Evolutionary conservation across 2,888 invertebrate genomes (phyloP).

Genomic region (Hetaerina titia): DNA sequence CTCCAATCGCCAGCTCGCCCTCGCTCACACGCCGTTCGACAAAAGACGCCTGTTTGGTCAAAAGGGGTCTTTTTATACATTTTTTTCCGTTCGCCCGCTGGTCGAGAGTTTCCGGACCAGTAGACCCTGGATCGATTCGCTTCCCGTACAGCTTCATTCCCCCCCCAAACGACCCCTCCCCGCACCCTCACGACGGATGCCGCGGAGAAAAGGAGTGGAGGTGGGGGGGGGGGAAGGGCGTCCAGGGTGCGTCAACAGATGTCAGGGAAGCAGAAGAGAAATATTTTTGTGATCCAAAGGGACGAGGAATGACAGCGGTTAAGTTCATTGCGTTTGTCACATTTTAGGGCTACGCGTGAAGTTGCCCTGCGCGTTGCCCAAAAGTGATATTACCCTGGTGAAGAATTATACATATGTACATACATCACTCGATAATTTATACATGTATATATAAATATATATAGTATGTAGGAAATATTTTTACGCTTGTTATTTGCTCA

Average conservation of each 20-base stretch:
- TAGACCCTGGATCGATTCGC: constrained; percentile 15
- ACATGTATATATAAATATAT: too few species aligned
- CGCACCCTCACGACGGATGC: background rate
- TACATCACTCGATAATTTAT: too few species aligned
- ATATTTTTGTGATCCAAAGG: too few species aligned
- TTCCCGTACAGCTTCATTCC: background rate
- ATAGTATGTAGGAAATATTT: too few species aligned
- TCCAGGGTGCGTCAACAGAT: background rate
- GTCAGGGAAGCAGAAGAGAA: background rate
- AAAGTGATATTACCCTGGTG: too few species aligned
- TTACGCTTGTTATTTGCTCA: too few species aligned
- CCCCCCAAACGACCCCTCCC: background rate
- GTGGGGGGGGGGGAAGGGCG: background rate
- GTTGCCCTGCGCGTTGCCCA: too few species aligned
- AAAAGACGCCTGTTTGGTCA: constrained; percentile 21
- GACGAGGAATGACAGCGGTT: too few species aligned
- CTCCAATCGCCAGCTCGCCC: background rate
- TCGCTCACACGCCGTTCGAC: background rate
- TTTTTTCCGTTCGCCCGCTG: background rate
- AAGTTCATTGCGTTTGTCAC: too few species aligned
- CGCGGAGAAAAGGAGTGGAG: background rate
- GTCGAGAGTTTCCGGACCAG: constrained; percentile 24
- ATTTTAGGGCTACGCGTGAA: too few species aligned
- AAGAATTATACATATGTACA: too few species aligned
- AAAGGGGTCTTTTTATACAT: background rate